Percentiles rank a stretch among this genome's conserved stretches.
phyloP scores from a whole-genome alignment of 2,797 vertebrate genomes.

The Gobionotothen gibberifrons region DNA sequence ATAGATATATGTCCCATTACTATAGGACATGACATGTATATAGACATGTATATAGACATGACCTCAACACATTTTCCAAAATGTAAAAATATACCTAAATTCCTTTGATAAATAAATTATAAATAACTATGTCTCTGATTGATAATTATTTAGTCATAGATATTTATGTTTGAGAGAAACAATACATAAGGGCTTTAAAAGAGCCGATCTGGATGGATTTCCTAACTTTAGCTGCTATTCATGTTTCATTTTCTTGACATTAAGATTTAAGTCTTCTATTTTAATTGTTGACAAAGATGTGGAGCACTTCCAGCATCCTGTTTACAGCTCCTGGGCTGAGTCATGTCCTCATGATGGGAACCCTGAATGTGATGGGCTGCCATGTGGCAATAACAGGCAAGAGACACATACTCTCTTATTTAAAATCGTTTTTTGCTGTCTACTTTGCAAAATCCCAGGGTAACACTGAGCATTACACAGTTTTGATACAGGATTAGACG shows the following conservation, averaged over 20 bases:
- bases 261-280: neutral
- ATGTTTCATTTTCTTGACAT: conserved; percentile 1
- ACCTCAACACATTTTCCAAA: neutral
- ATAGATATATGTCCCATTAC: too few relatives aligned
- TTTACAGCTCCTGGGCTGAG: conserved; percentile 6
- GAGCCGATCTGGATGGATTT: neutral
- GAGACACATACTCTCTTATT: neutral
- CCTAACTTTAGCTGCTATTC: neutral
- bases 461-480: neutral
- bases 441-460: neutral
- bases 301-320: neutral
- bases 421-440: neutral
- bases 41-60: too few relatives aligned
- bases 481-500: neutral
- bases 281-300: neutral
- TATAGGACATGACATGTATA: too few relatives aligned
- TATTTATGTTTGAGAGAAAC: neutral
- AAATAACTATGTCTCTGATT: neutral
- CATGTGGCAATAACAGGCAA: neutral
- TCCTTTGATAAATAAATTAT: neutral
- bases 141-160: neutral
- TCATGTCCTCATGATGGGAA: conserved; percentile 4
- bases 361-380: neutral
- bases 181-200: neutral
- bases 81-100: neutral